Percentiles rank a stretch among this genome's conserved stretches.
Evolutionary conservation across 2,888 invertebrate genomes (phyloP).

Genomic region (Parascotia fuliginaria): DNA sequence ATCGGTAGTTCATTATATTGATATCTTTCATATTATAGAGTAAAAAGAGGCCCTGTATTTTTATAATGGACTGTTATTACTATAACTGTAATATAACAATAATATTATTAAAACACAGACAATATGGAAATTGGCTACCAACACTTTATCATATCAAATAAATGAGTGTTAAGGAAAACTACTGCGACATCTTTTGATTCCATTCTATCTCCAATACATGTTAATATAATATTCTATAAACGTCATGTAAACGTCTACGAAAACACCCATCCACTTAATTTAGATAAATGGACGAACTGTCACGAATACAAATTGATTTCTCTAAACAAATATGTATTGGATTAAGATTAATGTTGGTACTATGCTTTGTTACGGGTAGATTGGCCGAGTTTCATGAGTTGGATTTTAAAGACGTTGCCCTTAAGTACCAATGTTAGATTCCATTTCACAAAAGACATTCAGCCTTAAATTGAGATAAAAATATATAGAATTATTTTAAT

Average conservation of each 20-base stretch:
- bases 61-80: no score
- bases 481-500: no score
- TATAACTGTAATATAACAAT: no score
- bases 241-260: constrained; percentile 9
- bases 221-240: background rate
- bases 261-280: constrained; percentile 23
- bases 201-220: background rate
- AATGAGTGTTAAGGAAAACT: background rate
- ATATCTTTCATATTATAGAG: no score
- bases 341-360: constrained; percentile 34
- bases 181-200: background rate
- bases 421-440: background rate
- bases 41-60: no score
- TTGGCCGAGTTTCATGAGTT: constrained; percentile 28
- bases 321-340: constrained; percentile 41
- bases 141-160: background rate
- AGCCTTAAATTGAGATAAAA: no score
- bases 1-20: no score
- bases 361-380: constrained; percentile 27
- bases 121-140: background rate
- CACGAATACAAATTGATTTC: constrained; percentile 37
- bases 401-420: constrained; percentile 24
- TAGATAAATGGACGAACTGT: constrained; percentile 31
- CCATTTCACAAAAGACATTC: no score
- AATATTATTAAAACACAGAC: no score